Evolutionary conservation across 2,113 vertebrate species (phyloP), one percentile per base, ranked within the genome.

Genomic region (Agelaius tricolor): DNA sequence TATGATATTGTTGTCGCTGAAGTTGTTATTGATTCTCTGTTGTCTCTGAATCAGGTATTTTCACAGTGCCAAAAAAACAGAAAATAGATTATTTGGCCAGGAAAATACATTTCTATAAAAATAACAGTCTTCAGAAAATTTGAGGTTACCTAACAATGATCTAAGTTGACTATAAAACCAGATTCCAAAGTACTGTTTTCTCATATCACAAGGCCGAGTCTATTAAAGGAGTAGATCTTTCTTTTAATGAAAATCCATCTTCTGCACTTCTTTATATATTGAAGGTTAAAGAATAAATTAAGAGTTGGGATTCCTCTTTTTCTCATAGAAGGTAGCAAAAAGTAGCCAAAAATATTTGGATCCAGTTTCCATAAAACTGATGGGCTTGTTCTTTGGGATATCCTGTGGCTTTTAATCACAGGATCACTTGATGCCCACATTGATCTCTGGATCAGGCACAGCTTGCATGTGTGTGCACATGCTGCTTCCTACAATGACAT

Each of bases 361-460:
- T 81, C 80, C 44, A 37, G 35, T 67, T 92, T 87, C 54, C 58
- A 39, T 37, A 68, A 68, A 79, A 59, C 5, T 27, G 46, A 33
- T 57, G 13, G 35, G 7, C 28, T 75, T 65, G 7, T 61, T 74
- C 44, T 30, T 75, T 59, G 37, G 44, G 58, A 31, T 68, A 65
- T 65, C 81, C 66, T 76, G 41, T 54, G 44, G 66, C 75, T 92
- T 94, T 94, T 85, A 72, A 65, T 61, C 61, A 44, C 76, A 82
- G 57, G 44, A 44, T 78, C 66, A 22, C 69, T 72, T 76, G 77
- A 65, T 84, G 63, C 46, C 31, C 58, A 69, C 31, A 72, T 59
- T 72, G 76, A 91, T 96, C 83, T 41, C 69, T 46, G 67, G 76
- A 63, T 87, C 57, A 81, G 86, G 47, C 61, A 55, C 61, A 96